Base-by-base conservation (phyloP, 1,140 invertebrate species). In the Eubasilissa regina region DNA sequence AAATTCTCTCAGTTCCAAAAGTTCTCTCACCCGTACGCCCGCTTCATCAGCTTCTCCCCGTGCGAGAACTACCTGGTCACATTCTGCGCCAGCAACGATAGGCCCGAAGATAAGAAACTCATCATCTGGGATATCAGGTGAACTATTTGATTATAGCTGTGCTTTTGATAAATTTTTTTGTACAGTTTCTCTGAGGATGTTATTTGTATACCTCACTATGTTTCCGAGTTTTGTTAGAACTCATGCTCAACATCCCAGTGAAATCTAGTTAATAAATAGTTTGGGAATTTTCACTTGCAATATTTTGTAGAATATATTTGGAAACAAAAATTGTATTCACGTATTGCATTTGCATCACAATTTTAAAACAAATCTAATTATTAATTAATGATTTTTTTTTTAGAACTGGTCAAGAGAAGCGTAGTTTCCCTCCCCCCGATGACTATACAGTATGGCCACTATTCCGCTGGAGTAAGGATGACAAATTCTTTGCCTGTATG, bases 1-100 rank as follows among this genome's bases (percentile, higher is more conserved):
- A 94, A 95, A 80, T 99, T 99, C 89, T 92, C 92, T 9, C 96
- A 98, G 86, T 95, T 99, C 80, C 95, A 95, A 85, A 95, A 95
- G 84, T 99, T 99, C 86, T 93, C 92, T 77, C 98, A 99, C 86
- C 90, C 92, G 1, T 94, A 94, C 83, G 98, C 98, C 0, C 96
- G 98, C 84, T 97, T 97, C 81, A 97, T 99, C 76, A 98, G 99
- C 83, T 99, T 99, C 87, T 99, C 98, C 55, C 98, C 98, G 0
- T 96, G 95, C 89, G 99, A 99, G 91, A 97, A 97, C 89, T 99
- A 98, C 87, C 87, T 99, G 55, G 97, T 99, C 0, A 97, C 97
- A 0, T 99, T 97, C 86, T 95, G 96, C 80, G 93, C 96, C 8
- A 88, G 93, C 81, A 89, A 92, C 62, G 92, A 97, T 85, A 89